Percentiles rank a stretch among this genome's conserved stretches.
Conservation (phyloP, 2,797 vertebrate genomes). For the Oreonectes daqikongensis region DNA sequence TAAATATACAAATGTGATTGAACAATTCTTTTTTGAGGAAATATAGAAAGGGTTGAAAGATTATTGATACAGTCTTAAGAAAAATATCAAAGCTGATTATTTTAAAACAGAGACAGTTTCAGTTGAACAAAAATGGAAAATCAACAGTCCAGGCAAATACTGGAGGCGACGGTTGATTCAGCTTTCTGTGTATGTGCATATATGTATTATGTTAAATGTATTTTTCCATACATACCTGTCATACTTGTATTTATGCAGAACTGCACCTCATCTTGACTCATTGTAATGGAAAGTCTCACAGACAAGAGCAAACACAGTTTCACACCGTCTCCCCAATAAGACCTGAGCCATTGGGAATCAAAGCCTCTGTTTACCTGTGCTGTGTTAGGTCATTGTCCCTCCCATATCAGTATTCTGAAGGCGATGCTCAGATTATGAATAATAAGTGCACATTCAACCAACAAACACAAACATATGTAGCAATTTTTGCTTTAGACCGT, state of each 20-base stretch:
- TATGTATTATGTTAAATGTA: slow-evolving; percentile 1
- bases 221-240: slow-evolving; percentile 28
- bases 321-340: slow-evolving; percentile 50
- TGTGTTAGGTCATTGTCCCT: slow-evolving; percentile 38
- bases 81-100: background rate
- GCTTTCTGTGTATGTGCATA: slow-evolving; percentile 1
- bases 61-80: background rate
- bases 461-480: slow-evolving; percentile 7
- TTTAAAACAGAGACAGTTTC: background rate
- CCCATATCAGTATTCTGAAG: slow-evolving; percentile 51
- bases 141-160: background rate
- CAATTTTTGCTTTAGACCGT: no score
- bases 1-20: no score
- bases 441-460: slow-evolving; percentile 3
- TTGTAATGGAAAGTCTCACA: slow-evolving; percentile 43
- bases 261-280: slow-evolving; percentile 47
- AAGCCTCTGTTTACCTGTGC: slow-evolving; percentile 51
- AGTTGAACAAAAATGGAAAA: background rate
- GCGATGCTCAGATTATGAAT: slow-evolving; percentile 5
- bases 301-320: slow-evolving; percentile 55
- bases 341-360: slow-evolving; percentile 45
- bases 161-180: background rate
- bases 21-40: background rate
- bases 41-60: background rate
- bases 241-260: slow-evolving; percentile 43